Conservation (phyloP, 2,797 vertebrate genomes). For the Amphiprion clarkii region DNA sequence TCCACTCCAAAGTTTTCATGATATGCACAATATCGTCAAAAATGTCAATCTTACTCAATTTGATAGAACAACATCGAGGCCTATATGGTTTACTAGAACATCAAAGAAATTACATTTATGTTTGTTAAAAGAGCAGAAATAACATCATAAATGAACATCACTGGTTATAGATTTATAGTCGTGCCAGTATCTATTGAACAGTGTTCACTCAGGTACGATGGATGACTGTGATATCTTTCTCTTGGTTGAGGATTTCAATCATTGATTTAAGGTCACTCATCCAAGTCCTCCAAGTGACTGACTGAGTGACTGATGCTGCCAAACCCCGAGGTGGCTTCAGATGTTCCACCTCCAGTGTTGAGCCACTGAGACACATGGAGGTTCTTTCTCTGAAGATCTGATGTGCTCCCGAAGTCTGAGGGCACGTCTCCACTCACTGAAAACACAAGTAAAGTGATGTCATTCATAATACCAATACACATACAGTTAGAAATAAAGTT, state of each 20-base stretch:
- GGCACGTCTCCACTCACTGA: constrained; percentile 55
- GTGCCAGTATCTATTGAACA: not conserved
- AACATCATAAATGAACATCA: too few species aligned
- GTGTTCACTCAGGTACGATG: not conserved
- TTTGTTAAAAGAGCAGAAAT: too few species aligned
- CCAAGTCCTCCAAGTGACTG: constrained; percentile 11
- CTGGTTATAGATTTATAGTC: too few species aligned
- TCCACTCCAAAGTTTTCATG: too few species aligned
- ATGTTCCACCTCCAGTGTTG: not conserved
- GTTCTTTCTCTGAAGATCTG: not conserved
- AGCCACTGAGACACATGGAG: constrained; percentile 51
- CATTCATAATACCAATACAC: not conserved
- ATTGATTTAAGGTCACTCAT: not conserved
- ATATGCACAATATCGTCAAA: too few species aligned
- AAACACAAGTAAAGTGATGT: constrained; percentile 7
- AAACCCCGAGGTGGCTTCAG: constrained; percentile 33
- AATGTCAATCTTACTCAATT: too few species aligned
- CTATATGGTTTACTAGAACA: too few species aligned
- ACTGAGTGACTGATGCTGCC: constrained; percentile 9
- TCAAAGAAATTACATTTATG: too few species aligned
- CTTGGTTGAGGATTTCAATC: not conserved
- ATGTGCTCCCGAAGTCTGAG: constrained; percentile 12
- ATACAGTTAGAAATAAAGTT: too few species aligned
- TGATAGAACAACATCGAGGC: too few species aligned
- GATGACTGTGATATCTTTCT: not conserved